These are phyloP conservation scores for Lymantria dispar DNA, from an alignment of 2,888 invertebrate genomes.

Conservation along the genomic window DNA sequence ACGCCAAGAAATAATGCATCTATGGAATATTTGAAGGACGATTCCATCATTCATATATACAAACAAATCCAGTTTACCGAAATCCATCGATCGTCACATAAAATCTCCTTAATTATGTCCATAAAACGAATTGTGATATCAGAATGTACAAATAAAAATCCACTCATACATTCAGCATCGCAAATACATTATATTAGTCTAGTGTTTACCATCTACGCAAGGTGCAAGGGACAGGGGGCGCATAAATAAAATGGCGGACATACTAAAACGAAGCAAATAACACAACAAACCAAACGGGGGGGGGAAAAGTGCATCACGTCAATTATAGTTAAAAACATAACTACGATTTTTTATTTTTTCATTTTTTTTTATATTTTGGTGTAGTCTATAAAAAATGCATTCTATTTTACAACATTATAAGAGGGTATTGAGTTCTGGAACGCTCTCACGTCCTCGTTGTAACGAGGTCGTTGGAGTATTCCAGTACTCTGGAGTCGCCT, in stretches of 20 bases:
- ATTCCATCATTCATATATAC: no score
- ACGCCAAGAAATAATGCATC: no score
- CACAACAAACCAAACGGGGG: slow-evolving; percentile 65
- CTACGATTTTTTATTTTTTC: slow-evolving; percentile 60
- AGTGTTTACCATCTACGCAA: slow-evolving; percentile 45
- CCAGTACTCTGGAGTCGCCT: slow-evolving; percentile 49
- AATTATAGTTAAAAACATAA: slow-evolving; percentile 56
- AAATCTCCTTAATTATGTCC: not conserved
- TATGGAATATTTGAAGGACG: no score
- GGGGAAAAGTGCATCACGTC: slow-evolving; percentile 75
- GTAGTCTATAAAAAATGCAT: slow-evolving; percentile 66
- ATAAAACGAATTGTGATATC: slow-evolving; percentile 13
- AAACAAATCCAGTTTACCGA: no score
- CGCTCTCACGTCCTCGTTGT: slow-evolving; percentile 58
- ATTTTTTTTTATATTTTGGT: slow-evolving; percentile 49
- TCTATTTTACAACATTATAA: slow-evolving; percentile 72
- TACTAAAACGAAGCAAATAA: slow-evolving; percentile 77
- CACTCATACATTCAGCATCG: slow-evolving; percentile 37
- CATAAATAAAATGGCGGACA: slow-evolving; percentile 57
- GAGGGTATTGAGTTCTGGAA: slow-evolving; percentile 59
- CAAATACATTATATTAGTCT: slow-evolving; percentile 34
- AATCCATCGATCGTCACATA: not conserved
- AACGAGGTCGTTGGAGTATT: slow-evolving; percentile 64
- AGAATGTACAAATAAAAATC: slow-evolving; percentile 27
- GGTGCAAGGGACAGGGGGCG: slow-evolving; percentile 65